Percentiles rank a stretch among this genome's conserved stretches.
These are phyloP conservation scores for Mirounga angustirostris DNA, from an alignment of 2,113 vertebrate genomes.

Conservation along the genomic window DNA sequence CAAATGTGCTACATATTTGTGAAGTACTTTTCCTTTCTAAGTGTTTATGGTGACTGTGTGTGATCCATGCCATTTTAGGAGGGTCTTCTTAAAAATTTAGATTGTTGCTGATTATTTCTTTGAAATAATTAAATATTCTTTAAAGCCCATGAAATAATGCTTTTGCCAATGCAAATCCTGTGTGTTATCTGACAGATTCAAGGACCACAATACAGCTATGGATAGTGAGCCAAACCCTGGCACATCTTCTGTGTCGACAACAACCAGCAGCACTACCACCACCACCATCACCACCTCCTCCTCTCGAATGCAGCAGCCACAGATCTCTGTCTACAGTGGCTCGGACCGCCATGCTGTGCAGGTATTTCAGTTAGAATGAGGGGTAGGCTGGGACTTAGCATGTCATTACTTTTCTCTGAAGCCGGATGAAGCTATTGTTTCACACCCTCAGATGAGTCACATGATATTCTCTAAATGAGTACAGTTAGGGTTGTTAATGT, in stretches of 20 bases:
- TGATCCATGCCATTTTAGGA: slow-evolving; percentile 3
- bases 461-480: background rate
- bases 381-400: background rate
- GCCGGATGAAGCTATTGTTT: slow-evolving; percentile 16
- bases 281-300: slow-evolving; percentile 86
- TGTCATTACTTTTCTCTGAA: slow-evolving; percentile 36
- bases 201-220: slow-evolving; percentile 85
- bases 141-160: background rate
- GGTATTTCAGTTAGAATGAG: slow-evolving; percentile 85
- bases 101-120: background rate
- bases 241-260: slow-evolving; percentile 88
- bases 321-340: slow-evolving; percentile 92
- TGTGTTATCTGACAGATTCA: slow-evolving; percentile 81
- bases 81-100: background rate
- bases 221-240: slow-evolving; percentile 89
- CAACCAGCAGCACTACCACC: slow-evolving; percentile 82
- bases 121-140: background rate
- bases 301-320: slow-evolving; percentile 88
- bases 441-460: background rate
- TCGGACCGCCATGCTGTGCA: slow-evolving; percentile 95
- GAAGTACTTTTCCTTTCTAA: background rate
- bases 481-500: slow-evolving; percentile 19
- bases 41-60: slow-evolving; percentile 9
- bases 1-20: background rate
- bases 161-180: background rate